Evolutionary conservation across 1,140 invertebrate genomes (phyloP), one percentile per base, ranked within the genome.

Genomic region (Cylas formicarius): DNA sequence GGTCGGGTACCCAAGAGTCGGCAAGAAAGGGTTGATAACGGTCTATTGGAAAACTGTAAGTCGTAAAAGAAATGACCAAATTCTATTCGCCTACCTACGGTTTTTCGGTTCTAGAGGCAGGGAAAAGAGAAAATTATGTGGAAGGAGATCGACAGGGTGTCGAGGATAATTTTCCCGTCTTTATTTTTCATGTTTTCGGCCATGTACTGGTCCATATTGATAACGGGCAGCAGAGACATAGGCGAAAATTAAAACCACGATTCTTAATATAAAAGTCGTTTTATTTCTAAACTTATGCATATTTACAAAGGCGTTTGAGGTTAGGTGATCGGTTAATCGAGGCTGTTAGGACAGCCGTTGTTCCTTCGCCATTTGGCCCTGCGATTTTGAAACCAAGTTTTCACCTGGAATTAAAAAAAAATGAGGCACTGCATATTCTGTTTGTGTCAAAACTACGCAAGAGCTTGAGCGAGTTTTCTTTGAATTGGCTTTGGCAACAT

Each of bases 331-430:
- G n/a, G n/a, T n/a, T n/a, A n/a, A n/a, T n/a, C n/a, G n/a, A n/a
- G n/a, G n/a, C n/a, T n/a, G n/a, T n/a, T n/a, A n/a, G 35, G 26
- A 37, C 46, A 36, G 28, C 34, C 75, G 37, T 68, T 68, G 9
- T 67, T 65, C 13, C 81, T 62, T 35, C 84, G 62, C 81, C 81
- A 86, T 67, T 88, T 87, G 38, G 86, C 86, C 35, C 84, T 67
- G 39, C 84, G 66, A 64, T 88, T 88, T 69, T 86, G 84, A 62
- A 88, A 88, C 84, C 84, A 88, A 0, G 86, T 85, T 66, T 88
- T 88, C 1, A 88, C 84, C 71, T 81, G 66, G 27, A 57, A 61
- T n/a, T 23, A 11, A 45, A 50, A 6, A 33, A 24, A 31, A 6
- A 18, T 41, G 17, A 34, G 3, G 4, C 10, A 16, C 11, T 39